Conservation (phyloP, 2,113 vertebrate species). For the Ochotona curzoniae region DNA sequence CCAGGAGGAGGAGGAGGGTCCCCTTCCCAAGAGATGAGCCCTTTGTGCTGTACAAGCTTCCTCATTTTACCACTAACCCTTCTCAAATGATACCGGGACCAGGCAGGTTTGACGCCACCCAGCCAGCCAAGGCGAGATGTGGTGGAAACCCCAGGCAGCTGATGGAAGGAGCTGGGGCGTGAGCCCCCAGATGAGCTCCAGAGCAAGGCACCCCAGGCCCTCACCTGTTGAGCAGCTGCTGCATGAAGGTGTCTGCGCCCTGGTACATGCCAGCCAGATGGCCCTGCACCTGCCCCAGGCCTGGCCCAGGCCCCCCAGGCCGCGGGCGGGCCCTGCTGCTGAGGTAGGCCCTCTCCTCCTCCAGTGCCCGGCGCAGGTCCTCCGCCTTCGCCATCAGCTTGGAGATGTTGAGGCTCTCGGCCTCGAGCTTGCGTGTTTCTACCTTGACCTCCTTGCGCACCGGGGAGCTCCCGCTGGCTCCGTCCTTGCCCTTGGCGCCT, state of each 20-base stretch:
- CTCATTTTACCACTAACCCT: too few species aligned
- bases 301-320: constrained; percentile 84
- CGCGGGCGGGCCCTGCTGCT: constrained; percentile 90
- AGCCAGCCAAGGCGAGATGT: background rate
- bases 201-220: background rate
- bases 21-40: background rate
- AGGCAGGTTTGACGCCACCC: background rate
- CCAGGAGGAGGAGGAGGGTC: background rate
- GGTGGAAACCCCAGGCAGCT: background rate
- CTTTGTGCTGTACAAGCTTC: background rate
- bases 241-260: constrained; percentile 97
- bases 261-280: constrained; percentile 93
- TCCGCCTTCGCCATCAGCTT: constrained; percentile 98
- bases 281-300: constrained; percentile 90
- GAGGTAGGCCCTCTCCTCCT: constrained; percentile 95
- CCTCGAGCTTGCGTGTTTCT: constrained; percentile 89
- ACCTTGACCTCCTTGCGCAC: constrained; percentile 87
- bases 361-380: constrained; percentile 94
- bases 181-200: background rate
- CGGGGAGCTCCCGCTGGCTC: constrained; percentile 84
- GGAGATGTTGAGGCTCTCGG: constrained; percentile 96
- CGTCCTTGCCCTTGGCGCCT: constrained; percentile 86
- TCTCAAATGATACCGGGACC: background rate
- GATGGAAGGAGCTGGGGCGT: background rate
- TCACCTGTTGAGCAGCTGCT: constrained; percentile 97